Percentiles rank a stretch among this genome's conserved stretches.
Conservation (phyloP, 2,797 vertebrate genomes). For the Austrolebias charrua region DNA sequence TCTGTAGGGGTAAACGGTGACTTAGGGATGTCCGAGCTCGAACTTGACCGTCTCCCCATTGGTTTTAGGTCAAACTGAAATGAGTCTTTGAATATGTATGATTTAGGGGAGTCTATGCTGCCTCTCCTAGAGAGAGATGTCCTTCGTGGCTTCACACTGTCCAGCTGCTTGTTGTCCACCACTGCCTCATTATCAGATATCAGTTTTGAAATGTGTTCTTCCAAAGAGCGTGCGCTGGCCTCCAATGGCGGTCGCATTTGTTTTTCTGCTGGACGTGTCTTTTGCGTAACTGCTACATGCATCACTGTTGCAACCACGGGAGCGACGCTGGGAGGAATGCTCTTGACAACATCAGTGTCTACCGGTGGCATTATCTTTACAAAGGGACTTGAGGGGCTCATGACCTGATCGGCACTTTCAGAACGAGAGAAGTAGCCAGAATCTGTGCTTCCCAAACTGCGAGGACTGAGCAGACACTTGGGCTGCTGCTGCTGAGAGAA, state of each 20-base stretch:
- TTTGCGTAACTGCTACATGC: conserved; percentile 82
- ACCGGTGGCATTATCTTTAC: conserved; percentile 83
- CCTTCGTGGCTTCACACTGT: conserved; percentile 98
- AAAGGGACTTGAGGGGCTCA: conserved; percentile 92
- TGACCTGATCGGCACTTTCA: conserved; percentile 95
- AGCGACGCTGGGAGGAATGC: conserved; percentile 61
- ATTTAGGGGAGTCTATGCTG: conserved; percentile 98
- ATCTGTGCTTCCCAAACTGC: conserved; percentile 96
- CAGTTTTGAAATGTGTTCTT: conserved; percentile 95
- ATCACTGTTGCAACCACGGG: conserved; percentile 78
- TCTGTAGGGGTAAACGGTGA: conserved; percentile 98
- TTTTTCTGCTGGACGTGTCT: conserved; percentile 72
- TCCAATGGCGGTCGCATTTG: conserved; percentile 92
- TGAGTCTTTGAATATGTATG: conserved; percentile 99
- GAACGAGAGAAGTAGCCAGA: conserved; percentile 98
- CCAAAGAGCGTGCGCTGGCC: conserved; percentile 92
- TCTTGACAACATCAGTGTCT: conserved; percentile 87
- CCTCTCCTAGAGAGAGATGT: conserved; percentile 96
- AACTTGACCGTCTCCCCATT: conserved; percentile 93
- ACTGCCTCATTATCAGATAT: conserved; percentile 99
- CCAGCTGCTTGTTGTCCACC: conserved; percentile 96
- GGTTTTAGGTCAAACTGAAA: conserved; percentile 99
- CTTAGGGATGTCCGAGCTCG: conserved; percentile 98
- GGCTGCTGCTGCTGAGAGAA: conserved; percentile 91
- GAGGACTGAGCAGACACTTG: conserved; percentile 92